Conservation (phyloP, 92 coral and sea anemone genomes). For the Desmophyllum pertusum region DNA sequence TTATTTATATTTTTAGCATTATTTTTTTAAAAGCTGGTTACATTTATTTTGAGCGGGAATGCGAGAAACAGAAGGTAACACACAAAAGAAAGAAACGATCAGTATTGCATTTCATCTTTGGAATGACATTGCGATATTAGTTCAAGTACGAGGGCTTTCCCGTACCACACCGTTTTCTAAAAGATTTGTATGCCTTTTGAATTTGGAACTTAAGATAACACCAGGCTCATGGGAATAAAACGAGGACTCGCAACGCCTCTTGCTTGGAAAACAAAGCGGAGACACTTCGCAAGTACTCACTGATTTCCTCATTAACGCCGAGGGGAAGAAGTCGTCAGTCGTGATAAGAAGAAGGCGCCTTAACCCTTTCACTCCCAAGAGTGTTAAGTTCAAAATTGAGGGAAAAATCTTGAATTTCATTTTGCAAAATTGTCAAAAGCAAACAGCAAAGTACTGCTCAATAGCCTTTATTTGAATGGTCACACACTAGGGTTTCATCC, state of each 20-base stretch:
- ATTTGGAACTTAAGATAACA: conserved; percentile 1
- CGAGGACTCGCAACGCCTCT: conserved; percentile 10
- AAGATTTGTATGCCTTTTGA: neutral
- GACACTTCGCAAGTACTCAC: neutral
- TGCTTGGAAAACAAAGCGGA: neutral
- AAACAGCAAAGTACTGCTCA: too few species aligned
- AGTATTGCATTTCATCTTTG: neutral
- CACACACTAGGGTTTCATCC: too few species aligned
- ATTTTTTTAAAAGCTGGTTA: neutral
- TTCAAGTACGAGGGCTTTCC: conserved; percentile 1
- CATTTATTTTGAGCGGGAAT: neutral
- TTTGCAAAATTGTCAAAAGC: too few species aligned
- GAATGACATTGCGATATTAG: neutral
- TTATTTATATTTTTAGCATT: neutral
- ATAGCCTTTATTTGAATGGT: too few species aligned
- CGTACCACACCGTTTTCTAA: neutral
- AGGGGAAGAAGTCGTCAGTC: neutral
- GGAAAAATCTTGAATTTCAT: too few species aligned
- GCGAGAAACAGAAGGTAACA: neutral
- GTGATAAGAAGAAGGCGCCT: neutral
- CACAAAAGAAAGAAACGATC: neutral
- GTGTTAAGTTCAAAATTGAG: too few species aligned
- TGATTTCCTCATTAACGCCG: conserved; percentile 11
- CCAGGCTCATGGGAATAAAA: conserved; percentile 6
- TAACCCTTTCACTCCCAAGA: too few species aligned